phyloP scores from a whole-genome alignment of 2,888 invertebrate species.

The Diogma glabrata region DNA sequence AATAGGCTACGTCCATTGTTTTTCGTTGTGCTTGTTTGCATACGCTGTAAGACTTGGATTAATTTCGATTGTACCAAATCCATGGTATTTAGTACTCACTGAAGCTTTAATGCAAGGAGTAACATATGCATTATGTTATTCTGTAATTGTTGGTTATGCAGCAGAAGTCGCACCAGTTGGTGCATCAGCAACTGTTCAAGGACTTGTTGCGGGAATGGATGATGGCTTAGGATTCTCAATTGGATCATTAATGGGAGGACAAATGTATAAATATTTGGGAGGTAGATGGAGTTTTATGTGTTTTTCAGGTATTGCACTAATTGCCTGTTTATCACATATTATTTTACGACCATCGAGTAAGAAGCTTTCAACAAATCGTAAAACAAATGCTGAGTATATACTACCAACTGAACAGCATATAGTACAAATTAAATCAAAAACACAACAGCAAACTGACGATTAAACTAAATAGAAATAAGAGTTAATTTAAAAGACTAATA shows the following conservation, averaged over 20 bases:
- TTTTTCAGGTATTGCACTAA: slow-evolving; percentile 17
- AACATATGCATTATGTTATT: slow-evolving; percentile 76
- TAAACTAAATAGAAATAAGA: no score
- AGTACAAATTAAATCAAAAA: no score
- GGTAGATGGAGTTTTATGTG: slow-evolving; percentile 43
- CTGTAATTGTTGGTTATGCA: slow-evolving; percentile 65
- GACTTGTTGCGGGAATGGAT: slow-evolving; percentile 78
- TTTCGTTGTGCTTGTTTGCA: slow-evolving; percentile 64
- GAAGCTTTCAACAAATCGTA: slow-evolving; percentile 18
- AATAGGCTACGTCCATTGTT: slow-evolving; percentile 63
- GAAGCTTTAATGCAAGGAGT: slow-evolving; percentile 77
- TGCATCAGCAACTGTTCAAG: slow-evolving; percentile 75
- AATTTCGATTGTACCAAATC: slow-evolving; percentile 63
- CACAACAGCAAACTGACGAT: no score
- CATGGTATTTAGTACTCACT: slow-evolving; percentile 72
- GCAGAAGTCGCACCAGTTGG: slow-evolving; percentile 55
- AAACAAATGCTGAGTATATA: slow-evolving; percentile 10
- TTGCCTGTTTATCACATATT: slow-evolving; percentile 33
- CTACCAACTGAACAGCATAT: slow-evolving; percentile 17
- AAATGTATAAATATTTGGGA: slow-evolving; percentile 51
- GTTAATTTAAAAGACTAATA: no score
- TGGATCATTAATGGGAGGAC: slow-evolving; percentile 62
- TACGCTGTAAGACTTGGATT: slow-evolving; percentile 63
- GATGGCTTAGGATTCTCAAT: slow-evolving; percentile 72
- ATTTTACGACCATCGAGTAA: slow-evolving; percentile 30